Evolutionary conservation across 37 sponge, comb jelly and placozoan species (phyloP), one percentile per base, ranked within the genome.

Genomic region (Spongilla lacustris): DNA sequence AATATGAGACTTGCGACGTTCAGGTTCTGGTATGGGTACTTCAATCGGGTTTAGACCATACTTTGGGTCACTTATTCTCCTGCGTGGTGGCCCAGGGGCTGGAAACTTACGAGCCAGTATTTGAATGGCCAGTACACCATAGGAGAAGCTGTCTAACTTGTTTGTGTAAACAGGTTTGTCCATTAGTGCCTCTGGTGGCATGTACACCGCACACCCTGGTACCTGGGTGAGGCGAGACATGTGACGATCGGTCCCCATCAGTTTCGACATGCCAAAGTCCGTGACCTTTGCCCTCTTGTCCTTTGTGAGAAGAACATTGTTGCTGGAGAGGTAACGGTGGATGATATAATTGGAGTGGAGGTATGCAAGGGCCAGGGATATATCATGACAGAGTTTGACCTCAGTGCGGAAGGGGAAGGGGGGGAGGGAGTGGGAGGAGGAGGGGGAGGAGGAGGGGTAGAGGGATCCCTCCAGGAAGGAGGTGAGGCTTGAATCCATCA

Each of bases 181-280:
- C 24, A 46, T 24, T 66, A 29, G 72, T 0, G 84, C 84, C 36
- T 83, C 84, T 12, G 84, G 84, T 4, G 84, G 84, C 84, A 83
- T 83, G 74, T 83, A 83, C 11, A 73, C 84, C 6, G 84, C 74
- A 73, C 71, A 69, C 14, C 84, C 84, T 4, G 84, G 84, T 17
- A 31, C 69, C 50, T 73, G 73, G 34, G 84, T 83, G 46, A 27
- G 26, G 74, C 74, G 72, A 8, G 27, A 31, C 29, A 32, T 13
- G 37, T 49, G 67, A 10, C 2, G 25, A 0, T 71, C 72, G 13
- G 26, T 34, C 0, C n/a, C 66, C 24, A 37, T 4, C 22, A 83
- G 74, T 66, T 83, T 83, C 12, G 67, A 74, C 84, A 83, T 83
- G 4, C 84, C 84, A 35, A 83, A 83, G 36, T 83, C 84, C 2